Evolutionary conservation across 2,888 invertebrate species (phyloP), one percentile per base, ranked within the genome.

Genomic region (Archips crataeganus): DNA sequence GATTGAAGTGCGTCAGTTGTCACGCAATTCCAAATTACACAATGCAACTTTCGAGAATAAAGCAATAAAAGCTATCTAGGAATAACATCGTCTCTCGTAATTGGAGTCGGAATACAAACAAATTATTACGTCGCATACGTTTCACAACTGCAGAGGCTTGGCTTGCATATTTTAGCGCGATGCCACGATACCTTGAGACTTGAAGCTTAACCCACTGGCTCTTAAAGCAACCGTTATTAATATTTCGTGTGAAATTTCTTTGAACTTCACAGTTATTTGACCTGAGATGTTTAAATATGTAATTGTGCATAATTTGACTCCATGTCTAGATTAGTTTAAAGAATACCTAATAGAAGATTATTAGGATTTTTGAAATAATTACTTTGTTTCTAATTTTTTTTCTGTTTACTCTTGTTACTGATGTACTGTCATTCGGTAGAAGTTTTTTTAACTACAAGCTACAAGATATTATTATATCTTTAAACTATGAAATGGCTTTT

Each of bases 61-160:
- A 70, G 67, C 71, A 70, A 69, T 72, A 75, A 76, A 71, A 75
- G 75, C 75, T 79, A 75, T 77, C 75, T 77, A 72, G 72, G 51
- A 76, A 68, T 65, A 65, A 66, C 66, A 71, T 71, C 75, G 68
- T 70, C 70, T 59, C 63, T 47, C 59, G 74, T 79, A 79, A 79
- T 79, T 78, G 78, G 79, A 75, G 74, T 77, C 76, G 76, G 76
- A 78, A 78, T 72, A 76, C 76, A 71, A 75, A 76, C 70, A 77
- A 78, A 77, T 77, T 77, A 78, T 79, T 79, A 77, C 75, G 54
- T 39, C 39, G 74, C 69, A 72, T 70, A 73, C 71, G 66, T 80
- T 79, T 76, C 77, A 76, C 75, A 78, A 78, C 75, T 75, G 77
- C 74, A 75, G 75, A 66, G 75, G 67, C 75, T 77, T n/a, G 73